phyloP scores from a whole-genome alignment of 2,797 vertebrate genomes.

The Sebastes miniatus region DNA sequence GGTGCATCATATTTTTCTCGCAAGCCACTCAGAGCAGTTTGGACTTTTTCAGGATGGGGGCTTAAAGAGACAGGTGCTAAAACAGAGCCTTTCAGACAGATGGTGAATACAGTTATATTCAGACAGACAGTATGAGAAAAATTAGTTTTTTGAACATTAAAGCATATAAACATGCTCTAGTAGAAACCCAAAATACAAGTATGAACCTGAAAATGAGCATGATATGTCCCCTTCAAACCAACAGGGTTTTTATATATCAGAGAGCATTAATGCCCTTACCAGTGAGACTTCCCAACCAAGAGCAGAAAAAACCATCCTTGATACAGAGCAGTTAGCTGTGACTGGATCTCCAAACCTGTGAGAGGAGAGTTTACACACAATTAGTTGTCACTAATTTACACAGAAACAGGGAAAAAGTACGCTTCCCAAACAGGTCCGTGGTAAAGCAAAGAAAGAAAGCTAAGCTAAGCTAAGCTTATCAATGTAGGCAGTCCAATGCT shows the following conservation, averaged over 20 bases:
- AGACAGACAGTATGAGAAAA: neutral
- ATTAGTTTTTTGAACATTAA: neutral
- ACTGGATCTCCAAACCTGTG: constrained; percentile 68
- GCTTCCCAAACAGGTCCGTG: neutral
- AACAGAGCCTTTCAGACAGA: neutral
- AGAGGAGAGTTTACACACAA: neutral
- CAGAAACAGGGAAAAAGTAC: neutral
- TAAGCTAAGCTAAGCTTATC: neutral
- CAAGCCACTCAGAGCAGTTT: neutral
- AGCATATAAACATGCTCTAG: neutral
- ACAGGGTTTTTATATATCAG: neutral
- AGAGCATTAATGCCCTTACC: constrained; percentile 29
- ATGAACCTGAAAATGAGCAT: neutral
- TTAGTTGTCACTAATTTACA: neutral
- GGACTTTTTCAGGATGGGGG: fast-evolving
- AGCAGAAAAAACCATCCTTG: fast-evolving
- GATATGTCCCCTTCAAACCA: neutral
- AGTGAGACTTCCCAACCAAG: constrained; percentile 50
- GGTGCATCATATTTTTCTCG: neutral
- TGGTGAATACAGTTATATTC: fast-evolving
- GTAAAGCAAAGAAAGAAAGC: neutral
- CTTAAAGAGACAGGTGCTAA: neutral
- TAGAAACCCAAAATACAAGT: neutral
- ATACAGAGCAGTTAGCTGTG: constrained; percentile 61
- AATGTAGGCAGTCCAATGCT: neutral